A percentile compares a stretch with the other conserved stretches of the same genome.
phyloP scores from a whole-genome alignment of 2,113 vertebrate species.

The Seriola dumerili region DNA sequence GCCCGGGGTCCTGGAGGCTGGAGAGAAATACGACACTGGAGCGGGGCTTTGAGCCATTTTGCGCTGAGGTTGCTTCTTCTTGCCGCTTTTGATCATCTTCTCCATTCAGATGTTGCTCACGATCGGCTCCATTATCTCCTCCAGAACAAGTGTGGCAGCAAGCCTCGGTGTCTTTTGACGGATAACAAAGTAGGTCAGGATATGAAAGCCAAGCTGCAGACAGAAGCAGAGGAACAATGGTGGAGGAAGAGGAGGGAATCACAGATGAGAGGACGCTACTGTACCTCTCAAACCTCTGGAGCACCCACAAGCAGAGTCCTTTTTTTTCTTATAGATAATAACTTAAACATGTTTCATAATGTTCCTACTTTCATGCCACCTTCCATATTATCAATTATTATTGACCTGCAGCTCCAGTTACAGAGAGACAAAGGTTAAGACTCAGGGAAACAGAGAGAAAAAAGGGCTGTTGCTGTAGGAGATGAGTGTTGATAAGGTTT shows the following conservation, averaged over 20 bases:
- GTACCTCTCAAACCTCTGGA: neutral
- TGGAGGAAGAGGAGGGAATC: slow-evolving; percentile 23
- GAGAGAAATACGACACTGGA: slow-evolving; percentile 52
- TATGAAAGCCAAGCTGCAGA: slow-evolving; percentile 62
- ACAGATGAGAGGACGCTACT: neutral
- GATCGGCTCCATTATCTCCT: slow-evolving; percentile 47
- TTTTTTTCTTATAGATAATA: neutral
- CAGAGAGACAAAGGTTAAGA: slow-evolving; percentile 2
- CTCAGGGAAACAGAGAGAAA: neutral
- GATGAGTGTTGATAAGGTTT: slow-evolving; percentile 19
- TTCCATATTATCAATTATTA: neutral
- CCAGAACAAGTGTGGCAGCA: slow-evolving; percentile 38
- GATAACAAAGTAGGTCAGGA: slow-evolving; percentile 72
- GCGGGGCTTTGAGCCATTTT: slow-evolving; percentile 25
- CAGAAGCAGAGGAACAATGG: slow-evolving; percentile 55
- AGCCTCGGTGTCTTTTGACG: slow-evolving; percentile 49
- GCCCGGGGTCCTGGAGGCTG: slow-evolving; percentile 28
- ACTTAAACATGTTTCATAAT: neutral
- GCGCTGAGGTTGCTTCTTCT: slow-evolving; percentile 52
- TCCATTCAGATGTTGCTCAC: slow-evolving; percentile 17
- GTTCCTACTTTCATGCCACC: neutral
- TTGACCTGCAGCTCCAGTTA: neutral
- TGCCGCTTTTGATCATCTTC: slow-evolving; percentile 52
- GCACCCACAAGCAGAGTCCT: neutral
- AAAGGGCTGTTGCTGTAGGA: neutral